These are phyloP conservation scores for Zaprionus ghesquierei DNA, from an alignment of 1,140 invertebrate species.

Conservation along the genomic window DNA sequence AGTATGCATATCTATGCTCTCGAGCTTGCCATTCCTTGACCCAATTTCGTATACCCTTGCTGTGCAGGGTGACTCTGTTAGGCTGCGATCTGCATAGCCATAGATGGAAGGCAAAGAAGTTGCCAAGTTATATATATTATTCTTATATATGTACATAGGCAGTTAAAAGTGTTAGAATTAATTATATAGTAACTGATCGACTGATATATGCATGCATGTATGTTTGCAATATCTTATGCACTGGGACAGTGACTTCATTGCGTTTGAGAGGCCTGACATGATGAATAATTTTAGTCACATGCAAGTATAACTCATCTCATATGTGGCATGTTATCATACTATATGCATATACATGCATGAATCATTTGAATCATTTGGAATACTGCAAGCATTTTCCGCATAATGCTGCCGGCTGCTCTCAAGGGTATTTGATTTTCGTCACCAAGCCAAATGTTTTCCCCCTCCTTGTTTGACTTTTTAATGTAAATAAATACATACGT, in stretches of 20 bases:
- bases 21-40: slow-evolving; percentile 22
- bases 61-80: not conserved
- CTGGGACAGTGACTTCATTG: too few species aligned
- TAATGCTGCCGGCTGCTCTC: not conserved
- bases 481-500: not conserved
- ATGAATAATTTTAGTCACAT: not conserved
- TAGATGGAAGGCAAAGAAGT: too few species aligned
- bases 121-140: too few species aligned
- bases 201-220: too few species aligned
- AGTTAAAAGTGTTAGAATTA: too few species aligned
- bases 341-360: not conserved
- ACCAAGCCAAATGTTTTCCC: not conserved
- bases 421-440: slow-evolving; percentile 8
- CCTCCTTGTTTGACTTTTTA: not conserved
- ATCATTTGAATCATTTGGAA: not conserved
- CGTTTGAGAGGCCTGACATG: not conserved
- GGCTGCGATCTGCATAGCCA: not conserved
- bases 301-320: not conserved
- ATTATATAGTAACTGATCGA: too few species aligned
- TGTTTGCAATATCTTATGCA: too few species aligned
- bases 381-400: not conserved
- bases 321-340: too few species aligned
- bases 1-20: slow-evolving; percentile 30
- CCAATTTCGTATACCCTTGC: slow-evolving; percentile 16
- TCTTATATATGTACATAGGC: too few species aligned